Evolutionary conservation across 2,797 vertebrate genomes (phyloP), one percentile per base, ranked within the genome.

Genomic region (Chelon labrosus): DNA sequence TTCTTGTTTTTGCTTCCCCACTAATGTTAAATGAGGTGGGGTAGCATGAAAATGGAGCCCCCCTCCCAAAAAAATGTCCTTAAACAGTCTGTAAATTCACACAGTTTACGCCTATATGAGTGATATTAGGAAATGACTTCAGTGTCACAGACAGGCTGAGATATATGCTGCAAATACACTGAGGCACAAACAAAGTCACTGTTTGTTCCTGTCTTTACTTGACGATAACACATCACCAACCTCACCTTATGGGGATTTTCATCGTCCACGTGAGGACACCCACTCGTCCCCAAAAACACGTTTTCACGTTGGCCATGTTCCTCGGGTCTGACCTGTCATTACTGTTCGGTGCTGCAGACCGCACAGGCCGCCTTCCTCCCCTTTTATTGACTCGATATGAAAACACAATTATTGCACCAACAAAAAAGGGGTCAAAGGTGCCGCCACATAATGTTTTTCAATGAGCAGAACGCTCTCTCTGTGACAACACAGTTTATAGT

Each of bases 271-370:
- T 17, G 41, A 20, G 25, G 39, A 31, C 19, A 68, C 35, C 50
- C 25, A 44, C 55, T 64, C 46, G 71, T 73, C n/a, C 53, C 1
- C 31, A 35, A 93, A 94, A 95, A 94, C 90, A 92, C 92, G 91
- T 93, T 94, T 95, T 94, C 85, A 88, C 89, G 85, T 85, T 1
- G 73, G 74, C 83, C 80, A 75, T 68, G 56, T 76, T 85, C 75
- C 85, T 84, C 85, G 87, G 88, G 31, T 27, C 73, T 51, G 59
- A 65, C 73, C 69, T 49, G 59, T 82, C 65, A 72, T 82, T 67
- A 78, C 73, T 66, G 49, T 71, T 41, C 69, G 4, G 1, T 50
- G 51, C 65, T 65, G 62, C 57, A 58, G 58, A 70, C 63, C 64
- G 19, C 76, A 51, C 16, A 55, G 67, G 47, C 54, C 60, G 58